These are phyloP conservation scores for Plecturocebus donacophilus DNA, from an alignment of 2,113 vertebrate genomes.

Conservation along the genomic window DNA sequence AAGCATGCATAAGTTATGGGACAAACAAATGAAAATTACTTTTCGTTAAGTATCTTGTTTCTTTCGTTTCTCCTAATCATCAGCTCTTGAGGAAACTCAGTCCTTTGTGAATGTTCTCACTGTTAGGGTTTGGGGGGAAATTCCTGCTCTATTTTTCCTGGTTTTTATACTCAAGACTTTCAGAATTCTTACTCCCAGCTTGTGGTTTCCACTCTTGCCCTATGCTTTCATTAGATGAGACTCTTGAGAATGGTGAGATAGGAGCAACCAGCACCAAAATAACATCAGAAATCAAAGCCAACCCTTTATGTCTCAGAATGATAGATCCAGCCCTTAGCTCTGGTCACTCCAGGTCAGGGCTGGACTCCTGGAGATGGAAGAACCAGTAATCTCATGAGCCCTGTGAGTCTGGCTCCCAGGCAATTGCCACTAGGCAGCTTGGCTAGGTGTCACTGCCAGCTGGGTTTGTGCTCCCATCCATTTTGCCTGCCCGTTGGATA, in stretches of 20 bases:
- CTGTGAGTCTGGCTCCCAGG: not conserved
- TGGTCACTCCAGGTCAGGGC: not conserved
- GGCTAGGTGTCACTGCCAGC: not conserved
- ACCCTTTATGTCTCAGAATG: not conserved
- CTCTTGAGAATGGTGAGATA: not conserved
- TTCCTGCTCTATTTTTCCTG: not conserved
- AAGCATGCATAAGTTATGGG: not conserved
- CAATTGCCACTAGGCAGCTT: not conserved
- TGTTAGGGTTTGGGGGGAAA: not conserved
- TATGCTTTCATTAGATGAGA: not conserved
- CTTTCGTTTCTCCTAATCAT: not conserved
- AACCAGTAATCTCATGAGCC: not conserved
- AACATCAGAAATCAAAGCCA: constrained; percentile 5
- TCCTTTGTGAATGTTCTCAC: not conserved
- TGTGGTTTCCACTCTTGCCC: not conserved
- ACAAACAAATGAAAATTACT: not conserved
- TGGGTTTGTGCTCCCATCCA: not conserved
- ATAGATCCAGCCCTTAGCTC: not conserved
- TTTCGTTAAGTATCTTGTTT: not conserved
- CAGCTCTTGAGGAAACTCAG: not conserved
- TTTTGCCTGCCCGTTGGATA: not conserved
- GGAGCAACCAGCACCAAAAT: not conserved
- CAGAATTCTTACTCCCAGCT: not conserved
- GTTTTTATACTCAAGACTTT: not conserved
- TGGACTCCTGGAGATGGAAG: not conserved